Conservation (phyloP, 2,888 invertebrate genomes). For the Caenorhabditis sinica region DNA sequence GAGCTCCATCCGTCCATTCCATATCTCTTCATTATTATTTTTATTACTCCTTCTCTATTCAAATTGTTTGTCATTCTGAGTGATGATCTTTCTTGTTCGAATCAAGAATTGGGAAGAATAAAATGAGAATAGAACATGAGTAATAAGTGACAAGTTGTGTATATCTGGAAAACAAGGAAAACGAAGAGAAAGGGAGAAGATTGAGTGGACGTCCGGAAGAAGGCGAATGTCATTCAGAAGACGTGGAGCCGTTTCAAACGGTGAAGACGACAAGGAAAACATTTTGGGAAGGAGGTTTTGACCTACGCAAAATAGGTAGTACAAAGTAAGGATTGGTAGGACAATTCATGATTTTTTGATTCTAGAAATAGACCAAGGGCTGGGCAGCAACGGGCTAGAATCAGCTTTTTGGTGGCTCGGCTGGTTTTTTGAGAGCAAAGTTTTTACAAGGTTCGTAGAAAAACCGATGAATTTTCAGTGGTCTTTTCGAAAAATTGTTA, state of each 20-base stretch:
- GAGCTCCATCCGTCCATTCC: background rate
- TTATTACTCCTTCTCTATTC: background rate
- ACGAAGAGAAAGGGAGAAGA: conserved; percentile 7
- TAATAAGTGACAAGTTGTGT: conserved; percentile 33
- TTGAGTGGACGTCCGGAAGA: conserved; percentile 22
- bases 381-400: too few relatives aligned
- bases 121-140: conserved; percentile 16
- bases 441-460: too few relatives aligned
- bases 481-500: too few relatives aligned
- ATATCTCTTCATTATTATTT: conserved; percentile 25
- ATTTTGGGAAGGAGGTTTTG: background rate
- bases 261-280: background rate
- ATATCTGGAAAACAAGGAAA: conserved; percentile 5
- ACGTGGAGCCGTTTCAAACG: background rate
- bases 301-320: background rate
- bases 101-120: conserved; percentile 4
- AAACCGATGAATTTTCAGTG: too few relatives aligned
- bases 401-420: too few relatives aligned
- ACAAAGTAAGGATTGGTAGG: background rate
- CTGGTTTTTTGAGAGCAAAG: too few relatives aligned
- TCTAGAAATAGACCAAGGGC: too few relatives aligned
- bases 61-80: background rate
- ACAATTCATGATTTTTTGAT: too few relatives aligned
- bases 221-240: conserved; percentile 6
- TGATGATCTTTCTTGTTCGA: background rate